A percentile compares a stretch with the other conserved stretches of the same genome.
These are phyloP conservation scores for Thera britannica DNA, from an alignment of 2,888 invertebrate species.

Conservation along the genomic window DNA sequence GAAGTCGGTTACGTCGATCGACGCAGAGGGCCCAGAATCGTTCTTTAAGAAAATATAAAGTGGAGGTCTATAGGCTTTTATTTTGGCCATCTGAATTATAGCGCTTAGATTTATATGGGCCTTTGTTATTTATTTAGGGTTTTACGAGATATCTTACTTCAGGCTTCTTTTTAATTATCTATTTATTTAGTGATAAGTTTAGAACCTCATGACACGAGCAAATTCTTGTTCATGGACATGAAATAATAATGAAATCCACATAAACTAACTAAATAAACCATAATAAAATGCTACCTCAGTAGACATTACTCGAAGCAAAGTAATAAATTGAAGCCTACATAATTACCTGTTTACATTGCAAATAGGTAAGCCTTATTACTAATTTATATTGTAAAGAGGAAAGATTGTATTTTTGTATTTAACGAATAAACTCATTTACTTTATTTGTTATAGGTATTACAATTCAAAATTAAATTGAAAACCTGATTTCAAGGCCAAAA, in stretches of 20 bases:
- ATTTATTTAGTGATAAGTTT: not conserved
- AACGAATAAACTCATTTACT: too few species aligned
- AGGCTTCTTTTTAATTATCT: not conserved
- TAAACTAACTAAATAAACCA: conserved; percentile 18
- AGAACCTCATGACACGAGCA: not conserved
- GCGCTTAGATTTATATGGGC: too few species aligned
- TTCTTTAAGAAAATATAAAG: too few species aligned
- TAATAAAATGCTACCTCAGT: conserved; percentile 17
- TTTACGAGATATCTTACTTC: not conserved
- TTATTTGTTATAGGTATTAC: too few species aligned
- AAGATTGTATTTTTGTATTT: too few species aligned
- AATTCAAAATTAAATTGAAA: too few species aligned
- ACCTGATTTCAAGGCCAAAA: too few species aligned
- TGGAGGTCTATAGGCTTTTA: too few species aligned
- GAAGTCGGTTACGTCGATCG: too few species aligned
- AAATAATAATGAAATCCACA: not conserved
- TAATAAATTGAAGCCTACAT: not conserved
- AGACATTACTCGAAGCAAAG: conserved; percentile 7
- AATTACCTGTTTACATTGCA: not conserved
- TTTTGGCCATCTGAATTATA: too few species aligned
- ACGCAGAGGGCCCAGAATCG: too few species aligned
- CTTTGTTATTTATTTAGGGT: not conserved
- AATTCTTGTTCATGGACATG: not conserved
- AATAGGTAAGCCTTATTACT: not conserved
- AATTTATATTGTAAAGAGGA: too few species aligned